Base-by-base conservation (phyloP, 2,888 invertebrate genomes). In the Pecten maximus region DNA sequence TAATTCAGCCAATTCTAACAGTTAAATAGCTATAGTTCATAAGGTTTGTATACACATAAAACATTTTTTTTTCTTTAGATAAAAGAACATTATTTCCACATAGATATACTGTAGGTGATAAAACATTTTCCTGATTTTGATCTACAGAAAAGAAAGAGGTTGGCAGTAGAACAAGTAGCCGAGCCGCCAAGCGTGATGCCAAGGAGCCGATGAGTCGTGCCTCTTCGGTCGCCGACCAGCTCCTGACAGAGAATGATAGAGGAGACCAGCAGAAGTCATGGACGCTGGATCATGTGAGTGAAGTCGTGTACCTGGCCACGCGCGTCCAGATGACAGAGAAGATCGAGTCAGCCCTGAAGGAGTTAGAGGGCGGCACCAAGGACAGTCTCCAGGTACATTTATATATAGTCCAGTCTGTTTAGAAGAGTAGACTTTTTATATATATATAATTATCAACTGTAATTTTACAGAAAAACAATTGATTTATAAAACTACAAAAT, bases 211-310 rank as follows among this genome's bases (percentile, higher is more conserved):
- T 50, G 12, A 94, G 93, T 88, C 92, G 94, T 23, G 92, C 94
- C 4, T 92, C 93, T 0, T 94, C 94, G 8, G 94, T 94, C 12
- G 92, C 94, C 1, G 94, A 94, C 35, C 94, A 93, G 87, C 91
- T 94, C 8, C 92, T 94, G 40, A 40, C 90, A 0, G 93, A 93
- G 44, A 92, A 88, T 1, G 90, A 91, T 3, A 89, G 90, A 39
- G 74, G 74, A 35, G 94, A 94, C 91, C 92, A 93, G 0, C 91
- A 93, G 39, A 91, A 93, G 39, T 96, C 96, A 0, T 96, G 96
- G 96, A 95, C 95, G 0, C 94, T 96, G 88, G 96, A 96, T 90
- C 96, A 96, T 92, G 96, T 96, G 90, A 94, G 96, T 16, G 96
- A 96, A 92, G 94, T 96, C 28, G 95, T 96, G 23, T 94, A 96